Conservation (phyloP, 2,113 vertebrate species). For the Oncorhynchus kisutch region DNA sequence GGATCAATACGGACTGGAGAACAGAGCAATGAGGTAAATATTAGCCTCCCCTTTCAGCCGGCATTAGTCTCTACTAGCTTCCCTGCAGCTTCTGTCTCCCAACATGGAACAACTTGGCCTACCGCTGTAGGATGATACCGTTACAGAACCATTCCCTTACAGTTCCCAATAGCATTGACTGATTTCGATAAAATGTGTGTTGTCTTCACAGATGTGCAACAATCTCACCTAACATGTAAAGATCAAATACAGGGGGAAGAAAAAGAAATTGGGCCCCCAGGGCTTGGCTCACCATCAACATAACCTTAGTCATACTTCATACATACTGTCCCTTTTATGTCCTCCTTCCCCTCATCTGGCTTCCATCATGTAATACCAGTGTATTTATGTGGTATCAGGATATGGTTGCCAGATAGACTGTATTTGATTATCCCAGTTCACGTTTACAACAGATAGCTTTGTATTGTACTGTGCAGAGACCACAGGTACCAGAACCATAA, state of each 20-base stretch:
- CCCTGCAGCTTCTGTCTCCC: constrained; percentile 35
- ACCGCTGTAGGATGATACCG: constrained; percentile 46
- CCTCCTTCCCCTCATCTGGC: constrained; percentile 39
- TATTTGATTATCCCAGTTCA: too few relatives aligned
- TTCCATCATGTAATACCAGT: constrained; percentile 61
- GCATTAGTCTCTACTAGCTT: constrained; percentile 43
- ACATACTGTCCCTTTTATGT: constrained; percentile 55
- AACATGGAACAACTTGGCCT: constrained; percentile 20
- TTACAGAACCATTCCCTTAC: not conserved
- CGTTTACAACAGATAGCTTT: too few relatives aligned
- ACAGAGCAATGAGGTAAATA: constrained; percentile 66
- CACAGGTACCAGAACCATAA: constrained; percentile 44
- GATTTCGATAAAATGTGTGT: constrained; percentile 40
- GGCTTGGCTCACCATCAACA: constrained; percentile 62
- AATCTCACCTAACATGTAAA: constrained; percentile 5
- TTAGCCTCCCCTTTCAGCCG: constrained; percentile 50
- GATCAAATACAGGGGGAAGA: constrained; percentile 8
- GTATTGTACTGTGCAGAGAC: not conserved
- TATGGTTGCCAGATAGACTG: not conserved
- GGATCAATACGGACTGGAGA: constrained; percentile 66
- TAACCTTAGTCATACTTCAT: constrained; percentile 72
- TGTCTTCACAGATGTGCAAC: constrained; percentile 46
- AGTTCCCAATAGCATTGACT: constrained; percentile 26
- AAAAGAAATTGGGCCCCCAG: constrained; percentile 52
- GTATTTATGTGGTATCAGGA: constrained; percentile 59